These are phyloP conservation scores for Sebastes iracundus DNA, from an alignment of 2,797 vertebrate genomes.

Conservation along the genomic window DNA sequence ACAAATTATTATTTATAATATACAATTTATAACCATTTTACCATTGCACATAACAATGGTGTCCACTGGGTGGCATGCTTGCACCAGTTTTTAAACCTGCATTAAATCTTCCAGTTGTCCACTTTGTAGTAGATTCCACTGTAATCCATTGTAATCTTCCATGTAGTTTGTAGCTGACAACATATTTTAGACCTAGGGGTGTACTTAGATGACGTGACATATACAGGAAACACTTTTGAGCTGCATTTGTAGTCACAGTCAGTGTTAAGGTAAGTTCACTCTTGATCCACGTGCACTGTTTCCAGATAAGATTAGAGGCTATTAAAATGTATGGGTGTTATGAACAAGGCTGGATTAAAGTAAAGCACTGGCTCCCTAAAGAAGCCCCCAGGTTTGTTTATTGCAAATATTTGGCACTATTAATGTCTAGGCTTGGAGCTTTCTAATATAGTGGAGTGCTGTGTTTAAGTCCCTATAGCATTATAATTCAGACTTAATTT, in stretches of 20 bases:
- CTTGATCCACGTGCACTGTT: background rate
- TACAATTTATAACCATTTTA: too few relatives aligned
- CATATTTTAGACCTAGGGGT: background rate
- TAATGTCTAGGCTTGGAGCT: background rate
- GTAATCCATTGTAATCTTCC: background rate
- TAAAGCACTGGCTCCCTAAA: background rate
- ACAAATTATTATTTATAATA: too few relatives aligned
- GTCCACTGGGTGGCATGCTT: conserved; percentile 66
- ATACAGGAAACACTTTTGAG: background rate
- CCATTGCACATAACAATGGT: background rate
- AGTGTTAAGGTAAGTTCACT: background rate
- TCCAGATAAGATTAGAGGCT: background rate
- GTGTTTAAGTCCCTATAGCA: background rate
- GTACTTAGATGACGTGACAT: background rate
- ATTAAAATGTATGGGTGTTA: background rate
- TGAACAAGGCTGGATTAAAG: conserved; percentile 13
- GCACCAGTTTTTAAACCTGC: conserved; percentile 4
- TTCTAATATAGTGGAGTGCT: background rate
- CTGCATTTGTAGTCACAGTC: background rate
- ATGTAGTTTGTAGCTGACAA: background rate
- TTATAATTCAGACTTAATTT: background rate
- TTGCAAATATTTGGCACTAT: background rate
- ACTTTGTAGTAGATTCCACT: background rate
- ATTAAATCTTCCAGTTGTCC: background rate
- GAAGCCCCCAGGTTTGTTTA: conserved; percentile 4